Conservation (phyloP, 2,888 invertebrate genomes). For the Lochmaea capreae region DNA sequence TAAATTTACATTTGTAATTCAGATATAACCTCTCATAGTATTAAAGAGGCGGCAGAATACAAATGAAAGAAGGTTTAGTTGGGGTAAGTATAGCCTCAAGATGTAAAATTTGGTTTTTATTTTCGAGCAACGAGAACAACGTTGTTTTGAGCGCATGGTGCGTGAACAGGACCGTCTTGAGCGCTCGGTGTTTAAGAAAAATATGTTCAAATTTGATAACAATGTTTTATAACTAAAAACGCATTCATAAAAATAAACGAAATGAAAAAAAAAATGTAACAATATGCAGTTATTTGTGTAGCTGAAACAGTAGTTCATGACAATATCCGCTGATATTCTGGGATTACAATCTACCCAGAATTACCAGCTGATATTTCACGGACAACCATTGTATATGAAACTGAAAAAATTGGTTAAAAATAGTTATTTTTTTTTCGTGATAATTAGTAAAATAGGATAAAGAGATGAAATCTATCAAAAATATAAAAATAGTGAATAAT, state of each 20-base stretch:
- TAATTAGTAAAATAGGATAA: not conserved
- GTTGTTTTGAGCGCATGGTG: no score
- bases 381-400: slow-evolving; percentile 56
- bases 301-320: slow-evolving; percentile 62
- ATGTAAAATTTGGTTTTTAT: no score
- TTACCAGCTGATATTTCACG: slow-evolving; percentile 99
- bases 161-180: no score
- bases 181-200: not conserved
- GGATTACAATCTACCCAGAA: slow-evolving; percentile 82
- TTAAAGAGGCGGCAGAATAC: no score
- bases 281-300: slow-evolving; percentile 49
- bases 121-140: no score
- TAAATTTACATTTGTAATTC: no score
- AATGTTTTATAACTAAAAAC: slow-evolving; percentile 18
- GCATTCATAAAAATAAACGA: not conserved
- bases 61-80: no score
- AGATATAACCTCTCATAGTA: no score
- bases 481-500: not conserved
- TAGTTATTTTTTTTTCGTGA: slow-evolving; percentile 27
- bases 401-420: slow-evolving; percentile 42
- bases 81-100: no score
- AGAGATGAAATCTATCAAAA: not conserved
- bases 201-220: slow-evolving; percentile 23
- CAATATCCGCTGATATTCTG: slow-evolving; percentile 91
- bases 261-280: slow-evolving; percentile 16